Conservation (phyloP, 2,113 vertebrate genomes). For the pig (Sus scrofa) region T2T-Sscrofa CM000830.6:70867501-70868000, state of each 20-base stretch:
- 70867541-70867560: slow-evolving; percentile 32
- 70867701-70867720: slow-evolving; percentile 60
- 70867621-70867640: slow-evolving; percentile 44
- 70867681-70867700: slow-evolving; percentile 78
- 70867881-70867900: background rate
- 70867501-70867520: slow-evolving; percentile 33
- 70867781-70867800: slow-evolving; percentile 22
- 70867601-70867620: slow-evolving; percentile 36
- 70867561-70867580: slow-evolving; percentile 28
- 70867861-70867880: slow-evolving; percentile 46
- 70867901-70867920: slow-evolving; percentile 32
- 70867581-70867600: slow-evolving; percentile 49
- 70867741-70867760: background rate
- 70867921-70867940: slow-evolving; percentile 8
- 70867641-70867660: slow-evolving; percentile 2
- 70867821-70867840: slow-evolving; percentile 32
- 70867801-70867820: background rate
- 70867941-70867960: slow-evolving; percentile 67
- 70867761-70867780: background rate
- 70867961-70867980: slow-evolving; percentile 23
- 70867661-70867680: slow-evolving; percentile 58
- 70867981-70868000: slow-evolving; percentile 72
- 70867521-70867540: background rate
- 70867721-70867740: slow-evolving; percentile 48
- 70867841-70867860: slow-evolving; percentile 1